phyloP scores from a whole-genome alignment of 2,113 vertebrate genomes.

The Melanerpes aurifrons region DNA sequence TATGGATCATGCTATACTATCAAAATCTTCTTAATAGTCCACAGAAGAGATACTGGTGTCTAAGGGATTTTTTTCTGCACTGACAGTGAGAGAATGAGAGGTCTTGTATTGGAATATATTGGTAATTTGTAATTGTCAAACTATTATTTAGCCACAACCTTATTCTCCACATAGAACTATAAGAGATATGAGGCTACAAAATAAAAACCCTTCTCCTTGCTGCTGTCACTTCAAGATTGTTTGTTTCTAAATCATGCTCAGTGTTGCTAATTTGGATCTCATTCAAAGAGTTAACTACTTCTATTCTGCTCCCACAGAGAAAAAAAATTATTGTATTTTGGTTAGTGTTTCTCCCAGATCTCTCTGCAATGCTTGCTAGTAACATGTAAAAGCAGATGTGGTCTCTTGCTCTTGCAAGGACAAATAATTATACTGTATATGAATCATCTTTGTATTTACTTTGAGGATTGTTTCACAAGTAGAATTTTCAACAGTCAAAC shows the following conservation, averaged over 20 bases:
- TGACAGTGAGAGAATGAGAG: not conserved
- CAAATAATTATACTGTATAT: not conserved
- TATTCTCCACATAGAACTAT: not conserved
- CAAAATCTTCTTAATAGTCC: not conserved
- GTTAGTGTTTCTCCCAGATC: not conserved
- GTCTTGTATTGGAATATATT: not conserved
- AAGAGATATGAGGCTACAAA: not conserved
- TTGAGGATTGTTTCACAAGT: not conserved
- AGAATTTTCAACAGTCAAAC: not conserved
- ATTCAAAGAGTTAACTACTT: not conserved
- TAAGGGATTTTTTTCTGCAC: not conserved
- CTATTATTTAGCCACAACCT: not conserved
- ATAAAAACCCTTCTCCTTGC: not conserved
- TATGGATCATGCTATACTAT: not conserved
- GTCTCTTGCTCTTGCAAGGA: not conserved
- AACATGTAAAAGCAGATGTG: not conserved
- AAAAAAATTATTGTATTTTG: not conserved
- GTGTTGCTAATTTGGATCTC: not conserved
- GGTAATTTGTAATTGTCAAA: not conserved
- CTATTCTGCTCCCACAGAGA: fast-evolving
- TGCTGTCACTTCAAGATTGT: not conserved
- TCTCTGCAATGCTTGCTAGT: not conserved
- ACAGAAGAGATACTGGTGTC: not conserved
- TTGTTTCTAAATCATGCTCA: not conserved
- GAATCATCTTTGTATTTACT: not conserved